Base-by-base conservation (phyloP, 2,797 vertebrate genomes). In the Podarcis lilfordi region DNA sequence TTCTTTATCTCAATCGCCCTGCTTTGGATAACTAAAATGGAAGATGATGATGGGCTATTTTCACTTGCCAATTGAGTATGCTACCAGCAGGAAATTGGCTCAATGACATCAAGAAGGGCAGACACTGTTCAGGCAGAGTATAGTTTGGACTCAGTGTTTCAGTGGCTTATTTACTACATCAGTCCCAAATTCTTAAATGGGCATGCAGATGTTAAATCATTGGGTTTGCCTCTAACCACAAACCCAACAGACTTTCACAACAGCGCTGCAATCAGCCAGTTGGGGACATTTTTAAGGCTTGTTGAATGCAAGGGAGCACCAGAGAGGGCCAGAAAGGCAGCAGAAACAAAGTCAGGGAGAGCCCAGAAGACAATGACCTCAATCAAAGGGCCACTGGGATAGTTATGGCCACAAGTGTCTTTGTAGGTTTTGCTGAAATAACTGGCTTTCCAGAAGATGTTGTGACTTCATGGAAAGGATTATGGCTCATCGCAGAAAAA, bases 161-260 rank as follows among this genome's bases (percentile, higher is more conserved):
- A n/a, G 32, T 77, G 25, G 35, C 72, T 77, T 69, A 55, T 69
- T 13, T 74, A 40, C 35, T 68, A 23, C 50, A 17, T 19, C 74
- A 71, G 27, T n/a, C 43, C 59, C 43, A 69, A 69, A 10, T 66
- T 21, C 8, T n/a, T 27, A 40, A 82, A 77, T 61, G 40, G 17
- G 40, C 82, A 77, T 88, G 80, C 69, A 75, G 32, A 86, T 61
- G 66, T 80, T 61, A 59, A 86, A 68, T 55, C 69, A 59, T 32
- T 27, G 35, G 32, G 59, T 35, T 76, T 82, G 55, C 23, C 64
- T 84, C 74, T 55, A 81, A 83, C 74, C 86, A 88, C 87, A 84
- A 78, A 75, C 55, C 71, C 82, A 40, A 50, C 64, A 50, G 23
- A n/a, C n/a, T 79, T 83, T 84, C 87, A 59, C 75, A 84, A 72